A percentile compares a stretch with the other conserved stretches of the same genome.
Evolutionary conservation across 2,888 invertebrate genomes (phyloP).

Genomic region (Carcina quercana): DNA sequence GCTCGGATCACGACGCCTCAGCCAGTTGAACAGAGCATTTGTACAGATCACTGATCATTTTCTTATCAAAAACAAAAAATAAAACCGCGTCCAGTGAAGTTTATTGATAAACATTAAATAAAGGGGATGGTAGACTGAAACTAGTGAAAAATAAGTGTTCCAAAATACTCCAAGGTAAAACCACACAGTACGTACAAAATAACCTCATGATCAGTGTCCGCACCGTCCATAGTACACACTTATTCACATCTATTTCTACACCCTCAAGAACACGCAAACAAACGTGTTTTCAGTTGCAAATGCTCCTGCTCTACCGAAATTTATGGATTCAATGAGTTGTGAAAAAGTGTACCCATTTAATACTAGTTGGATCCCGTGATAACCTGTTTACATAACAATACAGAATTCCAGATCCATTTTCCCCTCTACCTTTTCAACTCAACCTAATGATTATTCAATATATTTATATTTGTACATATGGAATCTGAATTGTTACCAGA

Average conservation of each 20-base stretch:
- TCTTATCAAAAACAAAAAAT: slow-evolving; percentile 31
- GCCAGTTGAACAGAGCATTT: slow-evolving; percentile 68
- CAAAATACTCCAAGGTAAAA: slow-evolving; percentile 61
- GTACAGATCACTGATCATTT: slow-evolving; percentile 61
- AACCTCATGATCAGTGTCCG: slow-evolving; percentile 53
- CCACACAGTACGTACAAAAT: slow-evolving; percentile 54
- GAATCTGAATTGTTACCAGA: slow-evolving; percentile 73
- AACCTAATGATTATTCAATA: too few species aligned
- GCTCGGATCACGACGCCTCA: slow-evolving; percentile 53
- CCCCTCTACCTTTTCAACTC: too few species aligned
- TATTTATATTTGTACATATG: slow-evolving; percentile 62
- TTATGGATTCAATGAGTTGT: slow-evolving; percentile 67
- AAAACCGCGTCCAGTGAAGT: slow-evolving; percentile 34
- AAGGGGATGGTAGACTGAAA: slow-evolving; percentile 37
- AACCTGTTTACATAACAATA: too few species aligned
- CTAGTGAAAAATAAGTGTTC: slow-evolving; percentile 32
- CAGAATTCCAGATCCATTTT: too few species aligned
- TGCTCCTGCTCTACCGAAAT: slow-evolving; percentile 64
- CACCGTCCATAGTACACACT: slow-evolving; percentile 61
- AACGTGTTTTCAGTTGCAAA: slow-evolving; percentile 65
- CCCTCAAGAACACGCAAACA: slow-evolving; percentile 70
- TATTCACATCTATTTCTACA: slow-evolving; percentile 72
- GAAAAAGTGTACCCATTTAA: slow-evolving; percentile 51
- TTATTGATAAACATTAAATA: slow-evolving; percentile 39
- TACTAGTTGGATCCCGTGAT: slow-evolving; percentile 47